Conservation (phyloP, 2,113 vertebrate species). For the Carettochelys insculpta region DNA sequence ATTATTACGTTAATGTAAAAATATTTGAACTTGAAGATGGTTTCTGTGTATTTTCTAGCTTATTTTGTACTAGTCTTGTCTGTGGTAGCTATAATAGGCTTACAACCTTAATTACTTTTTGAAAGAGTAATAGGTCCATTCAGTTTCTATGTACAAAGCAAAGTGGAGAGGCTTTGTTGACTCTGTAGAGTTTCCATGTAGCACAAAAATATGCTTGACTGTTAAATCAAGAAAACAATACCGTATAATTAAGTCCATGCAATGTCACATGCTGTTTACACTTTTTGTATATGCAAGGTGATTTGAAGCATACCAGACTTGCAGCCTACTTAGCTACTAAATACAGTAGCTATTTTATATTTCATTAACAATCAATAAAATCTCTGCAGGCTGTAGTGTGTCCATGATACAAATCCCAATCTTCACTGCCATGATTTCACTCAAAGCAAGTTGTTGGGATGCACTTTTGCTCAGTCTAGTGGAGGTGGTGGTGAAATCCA, state of each 20-base stretch:
- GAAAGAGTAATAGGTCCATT: accelerated
- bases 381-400: not conserved
- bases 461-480: accelerated
- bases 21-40: not conserved
- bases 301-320: not conserved
- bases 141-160: accelerated
- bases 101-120: accelerated
- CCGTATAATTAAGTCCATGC: not conserved
- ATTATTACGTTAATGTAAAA: not conserved
- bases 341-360: conserved; percentile 36
- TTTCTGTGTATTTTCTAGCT: not conserved
- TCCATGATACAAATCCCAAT: not conserved
- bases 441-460: accelerated
- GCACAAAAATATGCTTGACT: not conserved
- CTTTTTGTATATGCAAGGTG: not conserved
- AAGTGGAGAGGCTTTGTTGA: not conserved
- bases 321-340: not conserved
- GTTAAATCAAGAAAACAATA: conserved; percentile 5
- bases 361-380: conserved; percentile 71
- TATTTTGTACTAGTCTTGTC: accelerated
- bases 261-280: not conserved
- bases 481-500: accelerated
- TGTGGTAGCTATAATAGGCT: not conserved
- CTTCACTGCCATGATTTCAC: not conserved
- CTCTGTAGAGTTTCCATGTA: not conserved